Evolutionary conservation across 2,888 invertebrate genomes (phyloP).

Genomic region (Graphium colonna): DNA sequence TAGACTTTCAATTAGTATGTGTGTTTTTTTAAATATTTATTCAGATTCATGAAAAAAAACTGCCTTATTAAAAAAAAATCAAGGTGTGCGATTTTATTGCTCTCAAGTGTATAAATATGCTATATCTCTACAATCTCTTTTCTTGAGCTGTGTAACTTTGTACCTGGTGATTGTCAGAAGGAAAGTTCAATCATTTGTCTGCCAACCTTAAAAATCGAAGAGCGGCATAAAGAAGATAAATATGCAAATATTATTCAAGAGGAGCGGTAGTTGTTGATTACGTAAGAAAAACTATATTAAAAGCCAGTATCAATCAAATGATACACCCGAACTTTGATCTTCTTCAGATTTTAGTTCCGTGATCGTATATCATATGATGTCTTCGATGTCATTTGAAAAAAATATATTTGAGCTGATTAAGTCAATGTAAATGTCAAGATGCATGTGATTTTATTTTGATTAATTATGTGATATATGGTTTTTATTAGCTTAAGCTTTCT

Average conservation of each 20-base stretch:
- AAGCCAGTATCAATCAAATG: not conserved
- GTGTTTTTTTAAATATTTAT: no score
- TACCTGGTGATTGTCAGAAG: no score
- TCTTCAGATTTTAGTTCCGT: constrained; percentile 13
- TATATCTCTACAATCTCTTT: no score
- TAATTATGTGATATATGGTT: not conserved
- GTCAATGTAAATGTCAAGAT: not conserved
- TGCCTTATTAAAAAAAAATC: no score
- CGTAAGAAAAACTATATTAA: not conserved
- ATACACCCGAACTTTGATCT: constrained; percentile 13
- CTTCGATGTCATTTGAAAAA: constrained; percentile 1
- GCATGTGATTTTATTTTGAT: constrained; percentile 3
- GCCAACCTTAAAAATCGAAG: no score
- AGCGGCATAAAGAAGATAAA: not conserved
- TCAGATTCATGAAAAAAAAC: no score
- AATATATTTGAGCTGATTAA: constrained; percentile 11
- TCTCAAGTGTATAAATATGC: no score
- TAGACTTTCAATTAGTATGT: no score
- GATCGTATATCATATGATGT: constrained; percentile 2
- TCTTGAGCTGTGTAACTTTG: no score
- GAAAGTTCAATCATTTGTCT: no score
- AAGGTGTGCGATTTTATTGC: no score
- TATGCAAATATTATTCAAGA: not conserved
- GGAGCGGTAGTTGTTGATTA: not conserved
- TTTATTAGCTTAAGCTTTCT: not conserved